Base-by-base conservation (phyloP, 2,797 vertebrate species). In the Bryconaethiops microstoma region DNA sequence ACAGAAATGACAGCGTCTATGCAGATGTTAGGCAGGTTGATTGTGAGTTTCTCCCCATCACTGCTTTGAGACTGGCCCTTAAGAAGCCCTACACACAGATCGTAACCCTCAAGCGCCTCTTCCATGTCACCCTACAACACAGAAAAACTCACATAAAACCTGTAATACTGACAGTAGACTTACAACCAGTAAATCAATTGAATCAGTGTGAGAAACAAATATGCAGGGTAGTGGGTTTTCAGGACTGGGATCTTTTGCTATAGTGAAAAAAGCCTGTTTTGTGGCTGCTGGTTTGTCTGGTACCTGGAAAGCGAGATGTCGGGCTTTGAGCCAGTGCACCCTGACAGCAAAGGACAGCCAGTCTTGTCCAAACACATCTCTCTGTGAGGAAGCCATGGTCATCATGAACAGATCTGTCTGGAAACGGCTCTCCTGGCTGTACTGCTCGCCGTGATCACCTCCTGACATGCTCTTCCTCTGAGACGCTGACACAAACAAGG, bases 241-340 rank as follows among this genome's bases (percentile, higher is more conserved):
- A 29, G 29, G 29, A 29, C 29, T 29, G 29, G 29, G 29, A 29
- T 29, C 3, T 1, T 29, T 29, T 29, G 3, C 29, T 29, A 29
- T 29, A 29, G 29, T 29, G 29, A 29, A 29, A 29, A 29, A 29
- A 29, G 29, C 29, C 29, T 29, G 29, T 29, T 29, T 29, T 3
- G 8, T 5, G 54, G 23, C 16, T 19, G 54, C 71, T 16, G 23
- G 16, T 42, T 17, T 1, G 7, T 39, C 40, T n/a, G 67, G 77
- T 87, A 98, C 98, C 96, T 98, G 97, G 63, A 98, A 89, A 0
- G 96, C 95, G 52, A 97, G 90, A 73, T 97, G 98, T 1, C 97
- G 94, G 10, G 97, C 97, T 88, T 99, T 99, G 62, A 99, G 92
- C 98, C 98, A 99, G 70, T 98, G 97, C 40, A 99, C 96, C 0